Percentiles rank a stretch among this genome's conserved stretches.
Conservation (phyloP, 2,797 vertebrate genomes). For the Loriculus beryllinus region DNA sequence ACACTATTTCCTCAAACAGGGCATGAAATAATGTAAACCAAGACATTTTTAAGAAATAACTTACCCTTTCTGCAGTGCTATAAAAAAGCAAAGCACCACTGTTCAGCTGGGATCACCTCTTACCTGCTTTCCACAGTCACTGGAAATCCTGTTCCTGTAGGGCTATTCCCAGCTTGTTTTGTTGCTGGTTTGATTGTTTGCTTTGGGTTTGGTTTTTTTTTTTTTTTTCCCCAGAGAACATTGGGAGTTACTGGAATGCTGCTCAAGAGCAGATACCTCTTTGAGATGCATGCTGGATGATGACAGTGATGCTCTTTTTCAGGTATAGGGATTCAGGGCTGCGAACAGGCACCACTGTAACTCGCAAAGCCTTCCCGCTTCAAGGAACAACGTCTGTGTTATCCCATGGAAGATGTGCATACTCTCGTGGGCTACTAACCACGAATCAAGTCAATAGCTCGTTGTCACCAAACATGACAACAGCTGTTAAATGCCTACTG, state of each 20-base stretch:
- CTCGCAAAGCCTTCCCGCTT: background rate
- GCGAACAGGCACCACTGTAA: background rate
- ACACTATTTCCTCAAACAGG: rapidly evolving
- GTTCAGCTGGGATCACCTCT: background rate
- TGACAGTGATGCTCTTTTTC: background rate
- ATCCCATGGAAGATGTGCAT: background rate
- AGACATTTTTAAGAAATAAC: background rate
- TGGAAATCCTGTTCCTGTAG: background rate
- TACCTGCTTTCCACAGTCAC: background rate
- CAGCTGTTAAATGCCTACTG: rapidly evolving
- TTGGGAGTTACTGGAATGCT: background rate
- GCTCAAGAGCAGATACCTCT: background rate
- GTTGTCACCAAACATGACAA: background rate
- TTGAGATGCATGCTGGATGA: background rate
- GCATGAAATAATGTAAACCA: background rate
- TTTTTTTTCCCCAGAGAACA: background rate
- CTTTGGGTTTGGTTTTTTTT: too few relatives aligned
- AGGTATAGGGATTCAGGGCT: too few relatives aligned
- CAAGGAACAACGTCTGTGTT: background rate
- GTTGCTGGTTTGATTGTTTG: background rate
- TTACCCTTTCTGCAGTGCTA: background rate
- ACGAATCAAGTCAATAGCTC: rapidly evolving
- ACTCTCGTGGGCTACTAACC: background rate
- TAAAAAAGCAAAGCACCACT: background rate
- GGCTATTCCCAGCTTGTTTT: background rate